Evolutionary conservation across 2,888 invertebrate species (phyloP).

Genomic region (Apotomis capreana): DNA sequence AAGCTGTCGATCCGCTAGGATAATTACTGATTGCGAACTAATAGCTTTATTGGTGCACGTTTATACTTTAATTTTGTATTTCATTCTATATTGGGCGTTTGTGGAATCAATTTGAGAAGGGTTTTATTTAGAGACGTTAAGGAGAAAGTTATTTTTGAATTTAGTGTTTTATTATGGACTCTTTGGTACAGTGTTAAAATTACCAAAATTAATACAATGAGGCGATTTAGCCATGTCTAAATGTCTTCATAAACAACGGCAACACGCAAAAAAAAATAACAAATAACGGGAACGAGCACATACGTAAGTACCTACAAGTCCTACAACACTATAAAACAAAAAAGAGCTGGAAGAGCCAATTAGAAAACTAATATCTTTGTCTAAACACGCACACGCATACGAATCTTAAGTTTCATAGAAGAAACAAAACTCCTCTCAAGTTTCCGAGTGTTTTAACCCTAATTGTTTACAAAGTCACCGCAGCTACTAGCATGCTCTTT

Average conservation of each 20-base stretch:
- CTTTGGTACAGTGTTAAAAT: no score
- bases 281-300: background rate
- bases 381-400: conserved; percentile 19
- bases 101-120: background rate
- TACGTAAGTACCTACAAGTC: no score
- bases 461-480: conserved; percentile 66
- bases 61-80: conserved; percentile 35
- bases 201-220: no score
- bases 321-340: background rate
- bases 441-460: conserved; percentile 54
- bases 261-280: no score
- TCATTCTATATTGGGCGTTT: conserved; percentile 7
- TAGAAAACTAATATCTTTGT: conserved; percentile 1
- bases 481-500: conserved; percentile 23
- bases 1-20: conserved; percentile 55
- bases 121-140: background rate
- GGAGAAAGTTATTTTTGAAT: background rate
- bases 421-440: conserved; percentile 28
- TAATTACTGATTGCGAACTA: conserved; percentile 54
- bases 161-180: no score
- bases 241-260: no score
- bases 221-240: no score
- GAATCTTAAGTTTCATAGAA: conserved; percentile 62
- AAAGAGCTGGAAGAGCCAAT: background rate
- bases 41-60: conserved; percentile 40